Base-by-base conservation (phyloP, 2,113 vertebrate species). In the Megalops atlanticus region DNA sequence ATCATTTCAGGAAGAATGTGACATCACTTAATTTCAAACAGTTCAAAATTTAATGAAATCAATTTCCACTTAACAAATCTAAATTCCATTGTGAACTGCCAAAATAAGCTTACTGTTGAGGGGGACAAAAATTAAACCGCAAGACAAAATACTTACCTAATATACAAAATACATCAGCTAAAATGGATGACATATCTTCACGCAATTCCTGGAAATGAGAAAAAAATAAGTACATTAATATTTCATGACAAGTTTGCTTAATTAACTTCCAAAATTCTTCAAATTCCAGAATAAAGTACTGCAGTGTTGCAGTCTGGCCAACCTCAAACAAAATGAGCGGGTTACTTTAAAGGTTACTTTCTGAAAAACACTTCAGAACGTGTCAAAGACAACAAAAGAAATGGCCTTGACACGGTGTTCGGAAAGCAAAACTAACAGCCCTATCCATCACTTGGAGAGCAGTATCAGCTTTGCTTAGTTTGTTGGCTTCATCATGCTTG, bases 161-260 rank as follows among this genome's bases (percentile, higher is more conserved):
- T 90, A 98, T 94, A 91, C 97, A 96, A 91, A 99, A 99, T n/a
- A 98, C 97, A 89, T 99, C 98, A 88, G 97, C 97, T 93, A 99
- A 95, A 90, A 99, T 94, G 74, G 98, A 99, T 83, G 97, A 92
- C 97, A 99, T 96, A 86, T 99, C 97, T 78, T 98, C 97, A 81
- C 95, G 91, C 83, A 97, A 93, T 85, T 99, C 98, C 98, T 99
- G 85, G 80, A 90, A 89, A 73, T 69, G 18, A 88, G 89, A 77
- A 21, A 78, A 72, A 49, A 74, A 73, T 27, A 40, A 27, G 84
- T 85, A 70, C 40, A 12, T 33, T 49, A 78, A 71, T 12, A 35
- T 15, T 35, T 18, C 2, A 27, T 10, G 24, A n/a, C 11, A 8
- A 64, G n/a, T 64, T 64, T 4, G 31, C n/a, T n/a, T 21, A 27